A percentile compares a stretch with the other conserved stretches of the same genome.
Conservation (phyloP, 2,797 vertebrate genomes). For the Sphenopsis melanotis region DNA sequence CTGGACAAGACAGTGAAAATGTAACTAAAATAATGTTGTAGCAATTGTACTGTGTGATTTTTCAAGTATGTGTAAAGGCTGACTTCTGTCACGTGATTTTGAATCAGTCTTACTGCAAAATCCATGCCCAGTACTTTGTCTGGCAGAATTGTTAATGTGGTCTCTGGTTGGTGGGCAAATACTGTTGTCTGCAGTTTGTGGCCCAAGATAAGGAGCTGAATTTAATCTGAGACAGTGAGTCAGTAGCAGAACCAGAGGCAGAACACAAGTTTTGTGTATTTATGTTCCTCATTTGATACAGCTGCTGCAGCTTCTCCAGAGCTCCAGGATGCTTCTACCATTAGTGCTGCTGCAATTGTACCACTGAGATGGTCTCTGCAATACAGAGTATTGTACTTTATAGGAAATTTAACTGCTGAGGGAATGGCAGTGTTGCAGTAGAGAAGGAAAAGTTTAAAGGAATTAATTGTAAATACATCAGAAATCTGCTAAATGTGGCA, state of each 20-base stretch:
- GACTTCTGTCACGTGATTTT: neutral
- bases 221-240: neutral
- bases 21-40: neutral
- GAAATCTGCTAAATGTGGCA: neutral
- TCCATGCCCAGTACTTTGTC: neutral
- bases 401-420: neutral
- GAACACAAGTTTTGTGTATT: neutral
- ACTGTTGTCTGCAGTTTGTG: neutral
- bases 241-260: neutral
- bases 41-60: neutral
- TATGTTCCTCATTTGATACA: neutral
- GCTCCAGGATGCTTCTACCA: neutral
- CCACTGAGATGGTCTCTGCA: neutral
- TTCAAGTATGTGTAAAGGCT: neutral
- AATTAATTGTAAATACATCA: neutral
- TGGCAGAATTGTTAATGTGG: neutral
- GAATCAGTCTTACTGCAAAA: neutral
- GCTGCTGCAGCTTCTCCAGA: neutral
- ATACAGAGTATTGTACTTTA: neutral
- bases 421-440: neutral
- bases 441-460: neutral
- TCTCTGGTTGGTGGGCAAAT: neutral
- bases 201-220: neutral
- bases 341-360: neutral
- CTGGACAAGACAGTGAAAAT: neutral